Conservation (phyloP, 2,888 invertebrate species). For the Diarsia brunnea region DNA sequence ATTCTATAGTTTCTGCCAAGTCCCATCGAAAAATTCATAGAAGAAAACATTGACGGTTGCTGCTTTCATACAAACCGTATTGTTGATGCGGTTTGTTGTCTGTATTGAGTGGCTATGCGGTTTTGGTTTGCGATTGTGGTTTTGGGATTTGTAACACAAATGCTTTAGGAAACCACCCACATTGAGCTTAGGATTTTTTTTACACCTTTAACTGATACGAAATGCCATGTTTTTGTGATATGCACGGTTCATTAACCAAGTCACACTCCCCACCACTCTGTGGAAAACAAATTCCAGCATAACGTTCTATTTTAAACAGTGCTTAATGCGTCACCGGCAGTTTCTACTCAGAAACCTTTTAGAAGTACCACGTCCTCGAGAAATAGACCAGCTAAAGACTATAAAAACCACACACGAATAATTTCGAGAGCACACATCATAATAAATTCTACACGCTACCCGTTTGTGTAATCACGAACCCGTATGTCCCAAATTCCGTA, state of each 20-base stretch:
- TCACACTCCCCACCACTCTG: too few relatives aligned
- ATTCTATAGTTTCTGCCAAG: too few relatives aligned
- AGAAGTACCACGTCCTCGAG: not conserved
- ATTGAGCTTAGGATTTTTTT: not conserved
- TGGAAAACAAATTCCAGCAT: not conserved
- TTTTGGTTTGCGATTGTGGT: not conserved
- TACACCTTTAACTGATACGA: not conserved
- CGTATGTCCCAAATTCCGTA: conserved; percentile 57
- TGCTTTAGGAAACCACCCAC: not conserved
- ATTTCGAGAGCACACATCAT: conserved; percentile 39
- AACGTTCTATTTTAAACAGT: not conserved
- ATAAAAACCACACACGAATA: conserved; percentile 30
- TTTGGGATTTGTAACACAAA: not conserved
- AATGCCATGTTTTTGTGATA: not conserved
- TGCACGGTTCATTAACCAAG: too few relatives aligned
- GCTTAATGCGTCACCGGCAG: not conserved
- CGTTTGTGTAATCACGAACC: conserved; percentile 52
- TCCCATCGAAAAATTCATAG: too few relatives aligned
- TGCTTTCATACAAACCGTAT: not conserved
- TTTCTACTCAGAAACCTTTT: not conserved
- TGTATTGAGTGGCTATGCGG: not conserved
- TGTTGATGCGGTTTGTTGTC: not conserved
- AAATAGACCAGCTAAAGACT: conserved; percentile 5
- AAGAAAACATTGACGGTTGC: not conserved
- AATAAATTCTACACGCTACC: conserved; percentile 35